phyloP scores from a whole-genome alignment of 1,140 invertebrate species.

The Brachionus calyciflorus region DNA sequence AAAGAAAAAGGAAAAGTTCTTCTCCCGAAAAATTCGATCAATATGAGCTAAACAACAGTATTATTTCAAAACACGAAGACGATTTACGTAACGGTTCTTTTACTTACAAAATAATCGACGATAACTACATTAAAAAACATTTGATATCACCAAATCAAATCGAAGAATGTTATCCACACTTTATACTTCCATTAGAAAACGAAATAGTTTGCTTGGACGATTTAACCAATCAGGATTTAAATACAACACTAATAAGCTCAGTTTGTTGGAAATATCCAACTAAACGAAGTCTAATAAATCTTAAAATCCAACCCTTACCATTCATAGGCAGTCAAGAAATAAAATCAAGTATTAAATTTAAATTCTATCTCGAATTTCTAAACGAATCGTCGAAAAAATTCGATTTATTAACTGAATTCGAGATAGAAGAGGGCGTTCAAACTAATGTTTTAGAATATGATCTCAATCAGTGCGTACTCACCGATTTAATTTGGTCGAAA shows the following conservation, averaged over 20 bases:
- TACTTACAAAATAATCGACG: constrained; percentile 4
- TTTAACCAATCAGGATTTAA: not conserved
- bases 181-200: not conserved
- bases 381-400: constrained; percentile 26
- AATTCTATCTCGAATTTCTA: constrained; percentile 20
- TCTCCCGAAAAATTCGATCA: too few relatives aligned
- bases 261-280: constrained; percentile 28
- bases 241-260: not conserved
- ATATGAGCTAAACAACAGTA: not conserved
- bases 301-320: constrained; percentile 21
- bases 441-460: not conserved
- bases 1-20: too few relatives aligned
- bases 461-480: not conserved
- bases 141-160: not conserved
- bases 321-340: constrained; percentile 18
- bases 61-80: not conserved
- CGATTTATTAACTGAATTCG: constrained; percentile 15
- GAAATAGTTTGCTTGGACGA: constrained; percentile 33
- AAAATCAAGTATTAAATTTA: not conserved
- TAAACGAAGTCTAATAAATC: constrained; percentile 14
- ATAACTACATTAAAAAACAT: constrained; percentile 9
- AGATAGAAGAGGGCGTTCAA: constrained; percentile 23
- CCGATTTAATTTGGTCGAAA: constrained; percentile 10
- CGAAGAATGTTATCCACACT: not conserved
- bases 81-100: constrained; percentile 38